Evolutionary conservation across 2,888 invertebrate genomes (phyloP).

Genomic region (Formica aserva): DNA sequence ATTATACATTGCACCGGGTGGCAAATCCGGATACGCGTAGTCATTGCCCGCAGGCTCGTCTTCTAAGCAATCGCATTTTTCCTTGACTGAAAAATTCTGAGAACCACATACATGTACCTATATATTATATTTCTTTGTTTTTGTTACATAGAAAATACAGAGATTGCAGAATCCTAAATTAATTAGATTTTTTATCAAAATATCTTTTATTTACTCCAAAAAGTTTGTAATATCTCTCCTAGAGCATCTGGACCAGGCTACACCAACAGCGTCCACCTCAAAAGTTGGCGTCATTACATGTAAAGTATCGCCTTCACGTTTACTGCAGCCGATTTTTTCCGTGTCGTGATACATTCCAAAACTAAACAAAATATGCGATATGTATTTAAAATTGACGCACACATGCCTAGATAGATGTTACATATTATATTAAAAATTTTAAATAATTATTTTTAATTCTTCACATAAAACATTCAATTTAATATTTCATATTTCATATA

Average conservation of each 20-base stretch:
- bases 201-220: constrained; percentile 90
- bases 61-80: constrained; percentile 89
- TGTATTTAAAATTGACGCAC: neutral
- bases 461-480: neutral
- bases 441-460: neutral
- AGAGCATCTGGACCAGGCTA: constrained; percentile 95
- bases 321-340: constrained; percentile 93
- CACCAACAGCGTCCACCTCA: constrained; percentile 93
- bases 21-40: constrained; percentile 87
- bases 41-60: constrained; percentile 88
- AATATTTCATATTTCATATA: neutral
- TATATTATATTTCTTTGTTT: neutral
- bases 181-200: neutral
- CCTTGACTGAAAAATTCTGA: constrained; percentile 86
- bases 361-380: constrained; percentile 85
- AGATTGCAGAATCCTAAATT: neutral
- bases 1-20: constrained; percentile 90
- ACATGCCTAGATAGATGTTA: neutral
- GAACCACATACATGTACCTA: no score
- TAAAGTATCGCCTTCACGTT: constrained; percentile 91
- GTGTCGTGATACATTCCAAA: constrained; percentile 97
- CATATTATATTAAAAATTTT: neutral
- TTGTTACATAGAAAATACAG: neutral
- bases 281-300: constrained; percentile 97
- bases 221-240: constrained; percentile 95